Base-by-base conservation (phyloP, 2,113 vertebrate species). In the Salvelinus sp. region DNA sequence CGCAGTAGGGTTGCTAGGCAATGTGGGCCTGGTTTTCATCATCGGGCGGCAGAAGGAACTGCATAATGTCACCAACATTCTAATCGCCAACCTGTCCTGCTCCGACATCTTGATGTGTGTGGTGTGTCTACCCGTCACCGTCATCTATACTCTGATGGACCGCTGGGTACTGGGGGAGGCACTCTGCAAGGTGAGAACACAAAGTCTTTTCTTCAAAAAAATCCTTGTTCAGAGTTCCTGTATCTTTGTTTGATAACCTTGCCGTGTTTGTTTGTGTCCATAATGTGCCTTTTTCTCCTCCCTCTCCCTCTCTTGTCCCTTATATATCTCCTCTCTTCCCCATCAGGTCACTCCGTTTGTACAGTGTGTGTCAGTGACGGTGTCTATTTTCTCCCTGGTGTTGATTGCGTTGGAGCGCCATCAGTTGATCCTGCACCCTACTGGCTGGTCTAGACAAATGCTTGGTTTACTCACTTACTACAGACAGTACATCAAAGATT, bases 141-240 rank as follows among this genome's bases (percentile, higher is more conserved):
- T 93, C 72, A 93, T 94, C 9, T 94, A 94, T 89, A 94, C 93
- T 0, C 82, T 94, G 75, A 94, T 94, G 93, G 93, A 94, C 78
- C 92, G 85, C 70, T 94, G 93, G 93, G 92, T 93, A 75, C 84
- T 94, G 71, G 93, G 93, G 0, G 91, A 92, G 78, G 86, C 87
- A 0, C 74, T 94, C 50, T 94, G 93, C 73, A 94, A 91, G 90
- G 90, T 88, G 67, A 88, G 85, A 2, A 30, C 48, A 48, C 70
- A 44, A 10, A 10, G 5, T 6, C 9, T 44, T 44, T 44, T 44
- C 7, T 44, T 9, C 0, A 9, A 2, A 9, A 9, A 10, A 10
- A 44, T 44, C 38, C 2, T 12, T 44, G 9, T 44, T 44, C 38
- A 44, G 38, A 79, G 30, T 72, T 50, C 23, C 57, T 60, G 57